Percentiles rank a stretch among this genome's conserved stretches.
Evolutionary conservation across 1,140 invertebrate genomes (phyloP).

Genomic region (Chrysopa pallens): DNA sequence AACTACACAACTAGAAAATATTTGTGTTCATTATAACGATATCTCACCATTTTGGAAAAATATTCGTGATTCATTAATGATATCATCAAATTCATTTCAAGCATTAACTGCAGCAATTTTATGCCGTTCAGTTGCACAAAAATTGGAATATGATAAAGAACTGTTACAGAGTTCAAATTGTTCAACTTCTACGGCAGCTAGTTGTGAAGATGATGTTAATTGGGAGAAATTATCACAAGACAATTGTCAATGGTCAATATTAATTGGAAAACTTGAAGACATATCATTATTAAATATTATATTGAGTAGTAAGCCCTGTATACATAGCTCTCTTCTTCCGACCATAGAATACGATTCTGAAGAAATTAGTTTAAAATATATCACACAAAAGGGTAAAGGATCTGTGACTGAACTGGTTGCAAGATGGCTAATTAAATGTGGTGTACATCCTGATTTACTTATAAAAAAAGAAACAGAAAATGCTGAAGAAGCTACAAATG

Average conservation of each 20-base stretch:
- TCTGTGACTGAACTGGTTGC: conserved; percentile 67
- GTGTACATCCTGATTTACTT: conserved; percentile 36
- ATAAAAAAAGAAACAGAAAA: not conserved
- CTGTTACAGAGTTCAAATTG: conserved; percentile 9
- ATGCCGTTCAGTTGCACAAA: conserved; percentile 48
- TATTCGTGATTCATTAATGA: conserved; percentile 45
- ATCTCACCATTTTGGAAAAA: conserved; percentile 57
- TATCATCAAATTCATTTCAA: conserved; percentile 48
- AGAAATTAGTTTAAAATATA: conserved; percentile 50
- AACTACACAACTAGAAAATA: conserved; percentile 21
- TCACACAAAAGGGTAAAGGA: conserved; percentile 65
- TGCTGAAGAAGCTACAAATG: not conserved
- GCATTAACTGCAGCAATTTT: conserved; percentile 56
- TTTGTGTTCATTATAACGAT: conserved; percentile 36
- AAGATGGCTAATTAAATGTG: conserved; percentile 55
- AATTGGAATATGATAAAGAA: conserved; percentile 27
- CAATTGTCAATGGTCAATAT: conserved; percentile 63
- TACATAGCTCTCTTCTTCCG: conserved; percentile 23
- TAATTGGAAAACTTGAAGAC: conserved; percentile 80
- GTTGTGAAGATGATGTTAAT: conserved; percentile 28
- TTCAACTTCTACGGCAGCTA: conserved; percentile 16
- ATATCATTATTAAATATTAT: conserved; percentile 57
- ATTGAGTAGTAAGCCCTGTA: conserved; percentile 32
- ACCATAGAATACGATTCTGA: conserved; percentile 36
- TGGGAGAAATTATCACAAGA: conserved; percentile 78